Evolutionary conservation across 2,888 invertebrate species (phyloP).

Genomic region (Mesopsocus fuscifrons): DNA sequence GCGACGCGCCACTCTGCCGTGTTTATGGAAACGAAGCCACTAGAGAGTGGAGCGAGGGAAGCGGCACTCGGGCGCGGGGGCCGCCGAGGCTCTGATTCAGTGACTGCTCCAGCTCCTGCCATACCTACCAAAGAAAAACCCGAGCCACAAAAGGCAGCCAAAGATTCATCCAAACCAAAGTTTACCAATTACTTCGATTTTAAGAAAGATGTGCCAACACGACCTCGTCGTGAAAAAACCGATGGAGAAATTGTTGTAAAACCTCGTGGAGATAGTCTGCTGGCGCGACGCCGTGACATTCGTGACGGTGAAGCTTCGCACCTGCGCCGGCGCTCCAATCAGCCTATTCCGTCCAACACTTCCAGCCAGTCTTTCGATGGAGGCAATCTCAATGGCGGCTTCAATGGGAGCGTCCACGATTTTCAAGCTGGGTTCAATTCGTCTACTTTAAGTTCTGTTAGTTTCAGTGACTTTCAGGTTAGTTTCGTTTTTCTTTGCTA

Average conservation of each 20-base stretch:
- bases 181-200: slow-evolving; percentile 24
- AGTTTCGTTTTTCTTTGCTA: slow-evolving; percentile 11
- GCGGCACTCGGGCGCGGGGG: slow-evolving; percentile 34
- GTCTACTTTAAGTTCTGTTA: slow-evolving; percentile 2
- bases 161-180: slow-evolving; percentile 15
- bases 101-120: slow-evolving; percentile 25
- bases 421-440: slow-evolving; percentile 1
- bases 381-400: slow-evolving; percentile 20
- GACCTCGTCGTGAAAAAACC: slow-evolving; percentile 70
- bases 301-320: slow-evolving; percentile 20
- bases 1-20: slow-evolving; percentile 52
- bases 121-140: slow-evolving; percentile 11
- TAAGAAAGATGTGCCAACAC: slow-evolving; percentile 22
- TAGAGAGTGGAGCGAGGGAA: slow-evolving; percentile 25
- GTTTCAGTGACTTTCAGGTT: slow-evolving; percentile 11
- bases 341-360: no score
- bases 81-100: slow-evolving; percentile 20
- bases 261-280: slow-evolving; percentile 25
- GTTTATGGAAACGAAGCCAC: slow-evolving; percentile 30
- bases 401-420: slow-evolving; percentile 6
- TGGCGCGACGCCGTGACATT: slow-evolving; percentile 30
- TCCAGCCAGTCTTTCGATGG: slow-evolving; percentile 23
- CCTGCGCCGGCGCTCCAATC: slow-evolving; percentile 5
- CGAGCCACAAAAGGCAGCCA: not conserved
- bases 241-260: slow-evolving; percentile 66